Evolutionary conservation across 2,888 invertebrate species (phyloP), one percentile per base, ranked within the genome.

Genomic region (Andrena fulva): DNA sequence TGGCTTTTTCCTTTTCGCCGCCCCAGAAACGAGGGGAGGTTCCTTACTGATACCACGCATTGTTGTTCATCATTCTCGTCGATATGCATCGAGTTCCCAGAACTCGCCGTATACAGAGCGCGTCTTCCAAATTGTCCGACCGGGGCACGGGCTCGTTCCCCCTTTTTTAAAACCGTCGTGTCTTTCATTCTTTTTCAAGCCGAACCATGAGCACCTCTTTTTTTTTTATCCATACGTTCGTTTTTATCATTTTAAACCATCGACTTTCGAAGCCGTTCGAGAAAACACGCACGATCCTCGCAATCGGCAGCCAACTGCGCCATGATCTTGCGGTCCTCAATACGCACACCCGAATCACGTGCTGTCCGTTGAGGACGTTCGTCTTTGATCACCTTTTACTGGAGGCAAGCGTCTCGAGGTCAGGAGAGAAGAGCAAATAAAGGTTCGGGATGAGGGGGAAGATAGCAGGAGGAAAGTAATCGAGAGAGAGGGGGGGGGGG

Each of bases 71-170:
- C 42, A 42, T 80, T 24, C 63, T 63, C 72, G n/a, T 54, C 33
- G 69, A 10, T 27, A 27, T 24, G 56, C 24, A 76, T 52, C 69
- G 76, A 79, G 75, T 64, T 80, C 71, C 33, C 29, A 12, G 60
- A 52, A 73, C 77, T 75, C 72, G 77, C 10, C 7, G 42, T 24
- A 59, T 72, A 77, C 48, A 70, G 60, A 71, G 79, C 81, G 75
- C 81, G 87, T 87, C 87, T 87, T 87, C 87, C 87, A 84, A 84
- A 79, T 76, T 69, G 59, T 77, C 64, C 62, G 64, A 71, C 20
- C 67, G 56, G 56, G 35, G 10, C 70, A 60, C 60, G 35, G 27
- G 24, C 20, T 62, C 54, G 50, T 35, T 62, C 10, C 35, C 35
- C 16, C 6, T 20, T n/a, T 27, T 8, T 50, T 33, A 7, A 42